These are phyloP conservation scores for Hyphantria cunea DNA, from an alignment of 1,140 invertebrate genomes.

Conservation along the genomic window DNA sequence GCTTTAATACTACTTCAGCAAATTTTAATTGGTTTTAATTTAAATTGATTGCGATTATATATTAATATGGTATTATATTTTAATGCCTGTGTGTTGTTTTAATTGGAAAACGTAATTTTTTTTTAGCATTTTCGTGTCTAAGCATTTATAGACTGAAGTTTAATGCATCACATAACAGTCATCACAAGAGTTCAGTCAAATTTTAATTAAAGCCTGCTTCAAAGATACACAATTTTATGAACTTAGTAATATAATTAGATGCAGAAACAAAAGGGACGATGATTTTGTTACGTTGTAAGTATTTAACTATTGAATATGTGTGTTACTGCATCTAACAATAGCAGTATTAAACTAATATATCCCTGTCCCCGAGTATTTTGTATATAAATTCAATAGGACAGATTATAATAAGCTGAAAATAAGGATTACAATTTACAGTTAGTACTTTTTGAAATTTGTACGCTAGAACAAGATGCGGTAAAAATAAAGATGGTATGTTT, in stretches of 20 bases:
- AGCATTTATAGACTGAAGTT: slow-evolving; percentile 50
- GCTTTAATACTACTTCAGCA: slow-evolving; percentile 72
- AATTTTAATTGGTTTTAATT: slow-evolving; percentile 55
- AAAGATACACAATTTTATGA: slow-evolving; percentile 43
- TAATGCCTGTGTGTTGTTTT: slow-evolving; percentile 30
- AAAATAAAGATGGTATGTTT: neutral
- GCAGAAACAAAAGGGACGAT: slow-evolving; percentile 36
- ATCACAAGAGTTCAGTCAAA: slow-evolving; percentile 39
- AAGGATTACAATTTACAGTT: slow-evolving; percentile 31
- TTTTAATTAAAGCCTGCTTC: slow-evolving; percentile 28
- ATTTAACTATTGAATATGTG: slow-evolving; percentile 2
- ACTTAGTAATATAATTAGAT: slow-evolving; percentile 46
- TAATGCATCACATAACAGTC: slow-evolving; percentile 38
- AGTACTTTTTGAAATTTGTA: slow-evolving; percentile 45
- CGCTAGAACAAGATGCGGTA: slow-evolving; percentile 32
- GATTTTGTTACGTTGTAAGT: slow-evolving; percentile 4
- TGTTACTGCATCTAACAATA: slow-evolving; percentile 58
- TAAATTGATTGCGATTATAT: slow-evolving; percentile 36
- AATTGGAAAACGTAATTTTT: slow-evolving; percentile 35
- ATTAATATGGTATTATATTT: slow-evolving; percentile 36
- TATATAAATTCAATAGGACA: slow-evolving; percentile 44
- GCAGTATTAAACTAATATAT: slow-evolving; percentile 66
- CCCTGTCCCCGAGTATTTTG: slow-evolving; percentile 48
- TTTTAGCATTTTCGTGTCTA: slow-evolving; percentile 37
- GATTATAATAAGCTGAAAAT: slow-evolving; percentile 35